Evolutionary conservation across 2,888 invertebrate species (phyloP).

Genomic region (Leptinotarsa haldemani): DNA sequence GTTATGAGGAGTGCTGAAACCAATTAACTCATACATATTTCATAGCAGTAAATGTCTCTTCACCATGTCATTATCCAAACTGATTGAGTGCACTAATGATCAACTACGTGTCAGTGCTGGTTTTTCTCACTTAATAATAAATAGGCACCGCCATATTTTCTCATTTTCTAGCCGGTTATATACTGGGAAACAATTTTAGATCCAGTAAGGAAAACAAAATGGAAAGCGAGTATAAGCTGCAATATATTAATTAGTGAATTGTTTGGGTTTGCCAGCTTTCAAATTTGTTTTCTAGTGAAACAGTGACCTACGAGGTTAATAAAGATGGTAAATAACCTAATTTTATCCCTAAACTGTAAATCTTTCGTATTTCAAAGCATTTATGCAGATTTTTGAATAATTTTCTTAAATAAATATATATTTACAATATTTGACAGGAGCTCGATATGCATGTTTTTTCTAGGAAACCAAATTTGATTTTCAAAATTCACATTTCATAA

Average conservation of each 20-base stretch:
- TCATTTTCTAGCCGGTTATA: constrained; percentile 43
- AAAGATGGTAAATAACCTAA: constrained; percentile 77
- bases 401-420: no score
- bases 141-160: constrained; percentile 36
- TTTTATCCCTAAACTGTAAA: constrained; percentile 74
- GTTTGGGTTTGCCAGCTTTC: constrained; percentile 10
- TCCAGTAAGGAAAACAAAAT: constrained; percentile 31
- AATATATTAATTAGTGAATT: constrained; percentile 24
- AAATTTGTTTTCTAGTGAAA: not conserved
- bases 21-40: constrained; percentile 18
- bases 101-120: constrained; percentile 40
- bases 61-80: constrained; percentile 29
- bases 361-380: no score
- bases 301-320: not conserved
- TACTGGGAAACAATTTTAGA: constrained; percentile 41
- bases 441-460: no score
- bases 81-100: constrained; percentile 46
- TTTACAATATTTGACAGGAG: no score
- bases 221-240: constrained; percentile 42
- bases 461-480: no score
- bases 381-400: no score
- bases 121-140: constrained; percentile 43
- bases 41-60: constrained; percentile 7
- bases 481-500: no score
- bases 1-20: not conserved